These are phyloP conservation scores for Nineta flava DNA, from an alignment of 2,888 invertebrate genomes.

Conservation along the genomic window DNA sequence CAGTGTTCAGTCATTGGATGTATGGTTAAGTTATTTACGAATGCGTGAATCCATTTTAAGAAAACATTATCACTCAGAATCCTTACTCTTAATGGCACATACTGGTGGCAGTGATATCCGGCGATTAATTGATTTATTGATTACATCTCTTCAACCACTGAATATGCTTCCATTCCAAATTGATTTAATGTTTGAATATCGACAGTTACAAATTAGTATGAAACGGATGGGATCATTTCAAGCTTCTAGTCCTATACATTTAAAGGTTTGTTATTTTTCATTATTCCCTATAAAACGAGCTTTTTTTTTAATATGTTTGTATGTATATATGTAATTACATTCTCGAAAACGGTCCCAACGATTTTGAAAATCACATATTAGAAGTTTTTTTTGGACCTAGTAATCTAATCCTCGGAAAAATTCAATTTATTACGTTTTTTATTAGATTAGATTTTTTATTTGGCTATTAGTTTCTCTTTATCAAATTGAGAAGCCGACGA, in stretches of 20 bases:
- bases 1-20: conserved; percentile 73
- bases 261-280: conserved; percentile 17
- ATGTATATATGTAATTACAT: too few relatives aligned
- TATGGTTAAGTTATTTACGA: conserved; percentile 76
- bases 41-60: conserved; percentile 67
- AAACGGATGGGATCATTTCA: conserved; percentile 41
- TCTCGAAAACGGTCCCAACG: too few relatives aligned
- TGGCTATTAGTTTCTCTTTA: too few relatives aligned
- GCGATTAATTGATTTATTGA: conserved; percentile 52
- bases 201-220: conserved; percentile 59
- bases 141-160: conserved; percentile 63
- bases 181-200: conserved; percentile 64
- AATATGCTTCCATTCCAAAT: conserved; percentile 66
- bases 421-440: too few relatives aligned
- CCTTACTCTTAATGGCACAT: conserved; percentile 49
- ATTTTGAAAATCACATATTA: too few relatives aligned
- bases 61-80: conserved; percentile 63
- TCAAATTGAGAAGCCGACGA: too few relatives aligned
- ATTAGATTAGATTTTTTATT: too few relatives aligned
- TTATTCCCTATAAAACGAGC: conserved; percentile 8
- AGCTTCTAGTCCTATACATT: conserved; percentile 25
- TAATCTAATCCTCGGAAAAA: too few relatives aligned
- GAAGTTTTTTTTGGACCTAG: too few relatives aligned
- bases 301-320: too few relatives aligned
- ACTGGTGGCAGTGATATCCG: conserved; percentile 42